phyloP scores from a whole-genome alignment of 2,113 vertebrate genomes.

The Salvelinus namaycush region DNA sequence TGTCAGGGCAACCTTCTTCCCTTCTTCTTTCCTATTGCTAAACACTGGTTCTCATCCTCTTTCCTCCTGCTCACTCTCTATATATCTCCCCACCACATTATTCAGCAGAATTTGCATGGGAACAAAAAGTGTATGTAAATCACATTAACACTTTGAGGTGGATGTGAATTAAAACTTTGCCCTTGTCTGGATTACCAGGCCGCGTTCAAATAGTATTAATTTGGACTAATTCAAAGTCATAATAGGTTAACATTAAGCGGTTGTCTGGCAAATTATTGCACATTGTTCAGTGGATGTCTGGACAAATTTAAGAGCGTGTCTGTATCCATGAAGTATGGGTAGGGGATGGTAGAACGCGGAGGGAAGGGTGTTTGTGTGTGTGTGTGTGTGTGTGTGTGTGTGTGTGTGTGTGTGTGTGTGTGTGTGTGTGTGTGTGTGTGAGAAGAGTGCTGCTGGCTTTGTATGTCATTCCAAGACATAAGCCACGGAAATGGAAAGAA shows the following conservation, averaged over 20 bases:
- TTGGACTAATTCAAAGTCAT: slow-evolving; percentile 15
- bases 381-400: background rate
- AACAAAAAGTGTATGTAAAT: slow-evolving; percentile 2
- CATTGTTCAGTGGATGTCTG: slow-evolving; percentile 2
- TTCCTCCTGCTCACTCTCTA: background rate
- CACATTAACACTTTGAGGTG: slow-evolving; percentile 1
- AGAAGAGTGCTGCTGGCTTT: background rate
- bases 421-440: background rate
- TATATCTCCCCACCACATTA: background rate
- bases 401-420: background rate
- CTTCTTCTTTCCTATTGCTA: slow-evolving; percentile 11
- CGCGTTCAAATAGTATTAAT: slow-evolving; percentile 13
- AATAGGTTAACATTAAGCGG: slow-evolving; percentile 8
- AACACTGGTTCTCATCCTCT: slow-evolving; percentile 16
- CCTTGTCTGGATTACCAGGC: slow-evolving; percentile 17
- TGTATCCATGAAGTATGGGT: background rate
- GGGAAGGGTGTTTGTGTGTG: background rate
- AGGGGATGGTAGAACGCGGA: background rate
- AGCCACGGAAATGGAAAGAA: background rate
- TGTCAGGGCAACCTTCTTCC: slow-evolving; percentile 14
- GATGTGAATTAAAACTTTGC: slow-evolving; percentile 9
- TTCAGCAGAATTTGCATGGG: background rate
- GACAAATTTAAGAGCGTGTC: slow-evolving; percentile 11
- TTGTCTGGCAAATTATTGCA: slow-evolving; percentile 11
- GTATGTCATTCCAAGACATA: background rate